Percentiles rank a stretch among this genome's conserved stretches.
These are phyloP conservation scores for Morphnarchus princeps DNA, from an alignment of 2,113 vertebrate species.

Conservation along the genomic window DNA sequence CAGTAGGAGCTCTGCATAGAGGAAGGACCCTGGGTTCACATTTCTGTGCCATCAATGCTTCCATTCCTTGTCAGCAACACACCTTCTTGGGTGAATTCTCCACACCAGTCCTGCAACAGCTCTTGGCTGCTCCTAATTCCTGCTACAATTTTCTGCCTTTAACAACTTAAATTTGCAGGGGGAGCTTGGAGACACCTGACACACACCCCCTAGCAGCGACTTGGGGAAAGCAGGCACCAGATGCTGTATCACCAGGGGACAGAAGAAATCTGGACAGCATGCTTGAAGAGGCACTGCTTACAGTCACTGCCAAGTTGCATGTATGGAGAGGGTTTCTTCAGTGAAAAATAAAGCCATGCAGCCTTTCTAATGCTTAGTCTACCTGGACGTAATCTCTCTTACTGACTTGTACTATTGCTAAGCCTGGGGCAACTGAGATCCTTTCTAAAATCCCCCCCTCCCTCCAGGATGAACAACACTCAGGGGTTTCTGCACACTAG, in stretches of 20 bases:
- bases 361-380: background rate
- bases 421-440: background rate
- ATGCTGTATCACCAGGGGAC: background rate
- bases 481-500: background rate
- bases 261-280: background rate
- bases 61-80: background rate
- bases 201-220: background rate
- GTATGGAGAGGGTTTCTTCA: background rate
- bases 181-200: background rate
- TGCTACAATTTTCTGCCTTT: background rate
- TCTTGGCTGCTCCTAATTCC: background rate
- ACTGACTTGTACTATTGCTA: background rate
- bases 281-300: background rate
- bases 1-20: background rate
- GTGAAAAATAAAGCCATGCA: background rate
- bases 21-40: background rate
- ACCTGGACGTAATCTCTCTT: background rate
- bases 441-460: background rate
- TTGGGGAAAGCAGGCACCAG: background rate
- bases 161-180: background rate
- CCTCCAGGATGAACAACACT: background rate
- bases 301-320: background rate
- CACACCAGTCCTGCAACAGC: background rate
- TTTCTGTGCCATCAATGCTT: background rate
- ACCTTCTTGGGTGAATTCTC: background rate